Conservation (phyloP, 2,797 vertebrate species). For the Syngnathus rostellatus region DNA sequence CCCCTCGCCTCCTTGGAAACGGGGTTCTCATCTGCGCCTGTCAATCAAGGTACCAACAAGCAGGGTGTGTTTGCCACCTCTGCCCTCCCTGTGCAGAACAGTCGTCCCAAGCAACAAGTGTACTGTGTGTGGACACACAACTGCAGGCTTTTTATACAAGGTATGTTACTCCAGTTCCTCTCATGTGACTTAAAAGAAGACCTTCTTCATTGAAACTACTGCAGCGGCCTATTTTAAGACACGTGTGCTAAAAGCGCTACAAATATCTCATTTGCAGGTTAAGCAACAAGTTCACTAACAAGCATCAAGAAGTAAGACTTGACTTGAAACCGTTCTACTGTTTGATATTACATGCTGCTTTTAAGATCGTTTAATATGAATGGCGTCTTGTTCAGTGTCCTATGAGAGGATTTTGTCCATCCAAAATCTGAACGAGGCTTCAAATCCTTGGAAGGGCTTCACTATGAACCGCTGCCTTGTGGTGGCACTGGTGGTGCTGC, state of each 20-base stretch:
- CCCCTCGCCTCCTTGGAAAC: neutral
- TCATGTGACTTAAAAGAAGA: neutral
- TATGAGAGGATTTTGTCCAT: conserved; percentile 64
- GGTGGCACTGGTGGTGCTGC: conserved; percentile 72
- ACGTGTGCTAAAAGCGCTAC: neutral
- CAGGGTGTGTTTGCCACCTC: conserved; percentile 23
- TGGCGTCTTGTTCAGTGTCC: conserved; percentile 50
- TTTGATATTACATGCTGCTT: conserved; percentile 1
- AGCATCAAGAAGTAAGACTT: conserved; percentile 34
- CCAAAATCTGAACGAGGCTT: conserved; percentile 57
- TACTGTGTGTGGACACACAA: conserved; percentile 6
- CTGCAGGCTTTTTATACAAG: conserved; percentile 22
- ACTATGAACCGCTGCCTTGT: conserved; percentile 86
- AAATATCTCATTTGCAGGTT: neutral
- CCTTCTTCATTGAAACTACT: neutral
- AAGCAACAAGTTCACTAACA: neutral
- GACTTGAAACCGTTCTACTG: neutral
- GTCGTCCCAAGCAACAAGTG: conserved; percentile 15
- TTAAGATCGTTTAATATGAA: neutral
- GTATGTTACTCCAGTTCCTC: conserved; percentile 36
- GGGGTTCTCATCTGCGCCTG: conserved; percentile 54
- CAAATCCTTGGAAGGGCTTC: conserved; percentile 82
- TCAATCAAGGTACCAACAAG: conserved; percentile 51
- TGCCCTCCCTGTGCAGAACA: conserved; percentile 11
- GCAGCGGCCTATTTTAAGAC: conserved; percentile 36